Percentiles rank a stretch among this genome's conserved stretches.
phyloP scores from a whole-genome alignment of 2,113 vertebrate genomes.

The Alouatta palliata region DNA sequence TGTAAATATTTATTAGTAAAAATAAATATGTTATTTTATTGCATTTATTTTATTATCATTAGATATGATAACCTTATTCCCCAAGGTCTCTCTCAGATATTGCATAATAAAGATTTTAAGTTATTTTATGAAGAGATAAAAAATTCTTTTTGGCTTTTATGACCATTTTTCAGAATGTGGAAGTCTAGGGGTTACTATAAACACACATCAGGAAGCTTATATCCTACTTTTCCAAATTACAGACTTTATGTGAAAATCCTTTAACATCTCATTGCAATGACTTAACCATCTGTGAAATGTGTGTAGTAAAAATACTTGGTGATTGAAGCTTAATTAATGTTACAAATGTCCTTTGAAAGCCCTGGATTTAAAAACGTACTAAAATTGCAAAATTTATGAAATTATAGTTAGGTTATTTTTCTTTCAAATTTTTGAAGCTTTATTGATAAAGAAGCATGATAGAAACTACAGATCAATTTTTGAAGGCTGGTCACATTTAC shows the following conservation, averaged over 20 bases:
- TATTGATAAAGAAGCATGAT: neutral
- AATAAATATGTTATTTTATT: neutral
- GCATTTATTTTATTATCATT: neutral
- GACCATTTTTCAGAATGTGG: neutral
- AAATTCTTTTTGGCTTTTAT: neutral
- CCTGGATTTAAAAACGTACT: neutral
- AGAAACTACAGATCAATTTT: neutral
- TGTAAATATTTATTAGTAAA: neutral
- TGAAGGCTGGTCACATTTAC: neutral
- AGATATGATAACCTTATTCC: neutral
- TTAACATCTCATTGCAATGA: neutral
- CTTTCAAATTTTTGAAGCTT: neutral
- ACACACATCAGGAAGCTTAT: neutral
- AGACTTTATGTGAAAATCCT: neutral
- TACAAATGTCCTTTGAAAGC: conserved; percentile 4
- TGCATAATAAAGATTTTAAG: neutral
- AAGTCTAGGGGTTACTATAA: neutral
- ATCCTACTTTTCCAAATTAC: neutral
- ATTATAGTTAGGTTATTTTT: neutral
- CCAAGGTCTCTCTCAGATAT: neutral
- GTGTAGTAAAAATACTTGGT: neutral
- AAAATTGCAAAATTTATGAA: neutral
- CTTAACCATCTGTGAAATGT: conserved; percentile 37
- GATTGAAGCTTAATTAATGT: conserved; percentile 10
- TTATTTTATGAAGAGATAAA: neutral